These are phyloP conservation scores for Lamprologus lemairii DNA, from an alignment of 2,113 vertebrate genomes.

Conservation along the genomic window DNA sequence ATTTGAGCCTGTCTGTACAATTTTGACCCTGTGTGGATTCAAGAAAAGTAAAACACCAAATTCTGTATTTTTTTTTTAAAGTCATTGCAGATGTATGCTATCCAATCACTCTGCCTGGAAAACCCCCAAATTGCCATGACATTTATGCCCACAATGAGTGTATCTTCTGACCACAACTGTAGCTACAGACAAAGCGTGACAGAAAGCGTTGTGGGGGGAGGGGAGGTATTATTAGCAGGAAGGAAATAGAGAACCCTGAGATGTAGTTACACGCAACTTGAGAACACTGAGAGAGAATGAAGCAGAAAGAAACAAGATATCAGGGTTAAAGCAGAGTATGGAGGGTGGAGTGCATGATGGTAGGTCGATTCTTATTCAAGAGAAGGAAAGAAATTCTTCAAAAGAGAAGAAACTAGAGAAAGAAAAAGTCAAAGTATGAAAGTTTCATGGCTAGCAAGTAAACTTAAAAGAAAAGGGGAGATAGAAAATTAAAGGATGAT, in stretches of 20 bases:
- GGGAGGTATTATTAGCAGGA: conserved; percentile 12
- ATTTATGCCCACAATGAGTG: neutral
- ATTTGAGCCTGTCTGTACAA: neutral
- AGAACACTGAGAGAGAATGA: conserved; percentile 19
- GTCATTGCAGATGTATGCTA: neutral
- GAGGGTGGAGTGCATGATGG: neutral
- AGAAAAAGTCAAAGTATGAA: neutral
- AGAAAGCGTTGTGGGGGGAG: neutral
- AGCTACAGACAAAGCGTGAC: neutral
- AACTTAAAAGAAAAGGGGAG: neutral
- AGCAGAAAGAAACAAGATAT: conserved; percentile 9
- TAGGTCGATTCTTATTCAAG: neutral
- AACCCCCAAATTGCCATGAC: neutral
- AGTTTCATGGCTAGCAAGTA: neutral
- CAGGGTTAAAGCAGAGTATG: neutral
- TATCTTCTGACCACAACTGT: neutral
- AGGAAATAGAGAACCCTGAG: conserved; percentile 44
- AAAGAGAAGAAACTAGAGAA: neutral
- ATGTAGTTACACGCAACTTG: conserved; percentile 51
- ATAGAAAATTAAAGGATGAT: neutral
- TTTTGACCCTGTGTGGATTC: neutral
- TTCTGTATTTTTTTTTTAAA: neutral
- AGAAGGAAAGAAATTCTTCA: neutral
- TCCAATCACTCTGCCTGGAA: neutral
- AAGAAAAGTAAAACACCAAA: neutral